Evolutionary conservation across 2,888 invertebrate species (phyloP), one percentile per base, ranked within the genome.

Genomic region (Eumerus sabulonum): DNA sequence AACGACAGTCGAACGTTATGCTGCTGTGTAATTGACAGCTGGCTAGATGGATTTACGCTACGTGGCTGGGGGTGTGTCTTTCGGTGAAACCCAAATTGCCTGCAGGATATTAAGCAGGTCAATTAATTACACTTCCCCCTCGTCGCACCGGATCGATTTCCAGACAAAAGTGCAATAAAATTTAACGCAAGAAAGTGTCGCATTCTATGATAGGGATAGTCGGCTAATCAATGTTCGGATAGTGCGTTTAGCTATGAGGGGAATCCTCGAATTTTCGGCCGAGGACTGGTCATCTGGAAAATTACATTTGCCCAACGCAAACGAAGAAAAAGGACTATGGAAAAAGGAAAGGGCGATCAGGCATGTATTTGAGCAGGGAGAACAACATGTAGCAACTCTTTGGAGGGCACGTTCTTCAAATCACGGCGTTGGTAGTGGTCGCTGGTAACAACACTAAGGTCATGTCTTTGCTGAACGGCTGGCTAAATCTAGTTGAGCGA

Each of bases 161-260:
- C 27, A n/a, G 67, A 44, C 67, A 67, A 63, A 73, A 68, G 73
- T 67, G 27, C 27, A 73, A 73, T 73, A 63, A 77, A 77, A 77
- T 73, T 67, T 63, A 73, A 38, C 56, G 14, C 60, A 73, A 77
- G 73, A 63, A 77, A 73, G 77, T 77, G 77, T 77, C 77, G 67
- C 67, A 63, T 63, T 57, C 27, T 56, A 56, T 62, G 27, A 27
- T 27, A 27, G 27, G n/a, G 27, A 27, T 53, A 42, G 9, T 27
- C 40, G 13, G 4, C 19, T 18, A 13, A 50, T 57, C 17, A 17
- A 36, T 5, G 16, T 9, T 35, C n/a, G 42, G 7, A 11, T 40
- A 48, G 27, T 27, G 27, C 36, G n/a, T 36, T 48, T 13, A 27
- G 3, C 7, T 7, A 18, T 45, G 19, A 35, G 27, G 27, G 44